These are phyloP conservation scores for Tringa solitaria DNA, from an alignment of 2,113 vertebrate genomes.

Conservation along the genomic window DNA sequence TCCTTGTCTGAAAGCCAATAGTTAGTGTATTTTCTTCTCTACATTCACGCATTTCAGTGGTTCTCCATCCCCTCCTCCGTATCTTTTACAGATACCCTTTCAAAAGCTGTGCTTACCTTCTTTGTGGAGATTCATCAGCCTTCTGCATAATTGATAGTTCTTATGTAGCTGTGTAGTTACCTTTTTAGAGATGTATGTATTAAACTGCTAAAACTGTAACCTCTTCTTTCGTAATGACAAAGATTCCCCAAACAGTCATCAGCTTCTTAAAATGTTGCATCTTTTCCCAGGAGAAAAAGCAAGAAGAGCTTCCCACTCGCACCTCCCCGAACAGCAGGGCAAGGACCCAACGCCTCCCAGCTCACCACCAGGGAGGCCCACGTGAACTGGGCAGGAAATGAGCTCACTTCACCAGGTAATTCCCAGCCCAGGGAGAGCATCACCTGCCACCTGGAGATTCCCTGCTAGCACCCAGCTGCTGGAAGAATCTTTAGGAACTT, in stretches of 20 bases:
- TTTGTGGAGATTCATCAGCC: neutral
- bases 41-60: neutral
- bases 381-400: constrained; percentile 61
- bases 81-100: neutral
- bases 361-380: constrained; percentile 25
- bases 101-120: neutral
- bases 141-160: neutral
- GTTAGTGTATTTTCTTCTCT: neutral
- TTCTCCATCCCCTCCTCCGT: neutral
- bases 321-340: constrained; percentile 52
- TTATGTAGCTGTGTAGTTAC: neutral
- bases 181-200: neutral
- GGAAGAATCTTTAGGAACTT: neutral
- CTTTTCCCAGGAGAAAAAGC: neutral
- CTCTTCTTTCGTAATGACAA: neutral
- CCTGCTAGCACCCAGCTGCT: neutral
- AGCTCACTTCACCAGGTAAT: neutral
- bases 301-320: neutral
- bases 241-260: neutral
- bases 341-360: constrained; percentile 57
- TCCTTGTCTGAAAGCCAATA: neutral
- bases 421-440: neutral
- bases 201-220: neutral
- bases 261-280: neutral
- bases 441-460: neutral